phyloP scores from a whole-genome alignment of 2,888 invertebrate genomes.

The Lissonota sp. region DNA sequence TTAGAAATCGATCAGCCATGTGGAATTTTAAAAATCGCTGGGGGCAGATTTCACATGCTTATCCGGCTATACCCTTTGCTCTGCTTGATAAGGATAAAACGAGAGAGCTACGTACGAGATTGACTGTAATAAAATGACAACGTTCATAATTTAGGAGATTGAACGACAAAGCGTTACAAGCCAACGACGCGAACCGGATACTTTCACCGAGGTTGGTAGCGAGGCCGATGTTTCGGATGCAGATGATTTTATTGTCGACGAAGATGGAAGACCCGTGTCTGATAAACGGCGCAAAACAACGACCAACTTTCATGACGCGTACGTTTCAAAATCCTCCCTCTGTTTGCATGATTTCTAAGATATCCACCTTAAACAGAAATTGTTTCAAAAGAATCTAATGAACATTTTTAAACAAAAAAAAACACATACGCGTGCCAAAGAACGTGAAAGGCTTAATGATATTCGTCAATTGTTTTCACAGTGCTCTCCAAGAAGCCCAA shows the following conservation, averaged over 20 bases:
- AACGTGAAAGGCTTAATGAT: too few relatives aligned
- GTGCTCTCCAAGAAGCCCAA: constrained; percentile 97
- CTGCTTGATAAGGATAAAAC: not conserved
- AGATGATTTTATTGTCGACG: constrained; percentile 99
- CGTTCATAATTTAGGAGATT: not conserved
- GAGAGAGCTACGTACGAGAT: too few relatives aligned
- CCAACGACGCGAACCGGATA: constrained; percentile 87
- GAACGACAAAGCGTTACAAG: constrained; percentile 90
- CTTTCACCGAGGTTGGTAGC: constrained; percentile 90
- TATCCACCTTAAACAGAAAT: too few relatives aligned
- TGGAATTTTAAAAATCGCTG: too few relatives aligned
- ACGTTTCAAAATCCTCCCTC: constrained; percentile 83
- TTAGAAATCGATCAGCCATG: too few relatives aligned
- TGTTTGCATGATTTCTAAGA: too few relatives aligned
- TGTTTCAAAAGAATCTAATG: too few relatives aligned
- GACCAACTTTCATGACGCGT: constrained; percentile 93
- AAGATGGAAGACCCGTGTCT: constrained; percentile 94
- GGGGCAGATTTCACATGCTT: too few relatives aligned
- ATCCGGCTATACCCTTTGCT: too few relatives aligned
- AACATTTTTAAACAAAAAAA: too few relatives aligned
- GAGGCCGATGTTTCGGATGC: constrained; percentile 94
- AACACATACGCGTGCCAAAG: too few relatives aligned
- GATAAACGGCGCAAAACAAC: constrained; percentile 91
- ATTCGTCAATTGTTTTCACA: constrained; percentile 74
- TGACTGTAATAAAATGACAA: not conserved